A percentile compares a stretch with the other conserved stretches of the same genome.
These are phyloP conservation scores for Stratiomys singularior DNA, from an alignment of 2,888 invertebrate genomes.

Conservation along the genomic window DNA sequence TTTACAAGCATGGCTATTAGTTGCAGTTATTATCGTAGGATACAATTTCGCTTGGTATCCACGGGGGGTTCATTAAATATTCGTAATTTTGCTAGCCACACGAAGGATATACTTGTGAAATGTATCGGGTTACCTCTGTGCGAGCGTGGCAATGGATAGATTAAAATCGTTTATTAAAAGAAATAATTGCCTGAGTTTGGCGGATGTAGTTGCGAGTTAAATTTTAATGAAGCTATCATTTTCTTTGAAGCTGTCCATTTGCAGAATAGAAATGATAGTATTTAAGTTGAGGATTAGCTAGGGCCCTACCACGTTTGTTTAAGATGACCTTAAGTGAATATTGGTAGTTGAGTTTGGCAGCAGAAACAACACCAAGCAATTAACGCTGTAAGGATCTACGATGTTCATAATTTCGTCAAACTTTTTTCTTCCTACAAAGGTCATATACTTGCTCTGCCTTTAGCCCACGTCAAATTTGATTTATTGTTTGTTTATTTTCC, in stretches of 20 bases:
- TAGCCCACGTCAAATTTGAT: no score
- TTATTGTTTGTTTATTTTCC: no score
- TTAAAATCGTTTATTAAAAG: conserved; percentile 17
- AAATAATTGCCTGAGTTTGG: background rate
- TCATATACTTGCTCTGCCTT: no score
- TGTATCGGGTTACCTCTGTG: conserved; percentile 30
- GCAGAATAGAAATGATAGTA: no score
- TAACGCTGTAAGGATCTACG: no score
- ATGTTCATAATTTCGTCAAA: no score
- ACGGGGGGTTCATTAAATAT: conserved; percentile 37
- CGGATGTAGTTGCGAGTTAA: background rate
- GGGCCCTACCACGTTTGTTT: no score
- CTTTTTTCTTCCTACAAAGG: no score
- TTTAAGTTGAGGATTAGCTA: no score
- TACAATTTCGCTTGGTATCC: conserved; percentile 35
- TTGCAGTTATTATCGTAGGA: conserved; percentile 31
- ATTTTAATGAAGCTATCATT: conserved; percentile 22
- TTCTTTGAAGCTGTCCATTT: background rate
- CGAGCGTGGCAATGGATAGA: conserved; percentile 6
- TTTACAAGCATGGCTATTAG: conserved; percentile 36
- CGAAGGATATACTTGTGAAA: background rate
- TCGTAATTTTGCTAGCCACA: background rate
- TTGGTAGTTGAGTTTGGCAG: no score
- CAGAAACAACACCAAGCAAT: no score
- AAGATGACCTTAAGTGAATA: no score